Evolutionary conservation across 1,140 invertebrate species (phyloP).

Genomic region (Caenorhabditis elegans): DNA sequence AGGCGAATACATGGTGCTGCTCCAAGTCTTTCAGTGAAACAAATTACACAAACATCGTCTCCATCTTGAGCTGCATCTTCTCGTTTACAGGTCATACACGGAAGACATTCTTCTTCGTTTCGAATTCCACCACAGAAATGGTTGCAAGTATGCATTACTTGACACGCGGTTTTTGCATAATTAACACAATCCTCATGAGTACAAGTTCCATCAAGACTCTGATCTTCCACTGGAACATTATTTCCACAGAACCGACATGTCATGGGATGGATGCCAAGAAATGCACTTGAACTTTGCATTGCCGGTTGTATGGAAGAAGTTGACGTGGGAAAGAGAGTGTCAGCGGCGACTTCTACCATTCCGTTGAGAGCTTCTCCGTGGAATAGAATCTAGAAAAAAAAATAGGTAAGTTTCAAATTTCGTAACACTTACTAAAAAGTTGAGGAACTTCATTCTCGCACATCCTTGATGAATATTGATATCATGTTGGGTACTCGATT

Average conservation of each 20-base stretch:
- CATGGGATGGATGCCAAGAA: conserved; percentile 65
- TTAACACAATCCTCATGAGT: conserved; percentile 87
- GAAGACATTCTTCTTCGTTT: conserved; percentile 80
- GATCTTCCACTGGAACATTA: conserved; percentile 63
- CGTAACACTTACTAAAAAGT: conserved; percentile 46
- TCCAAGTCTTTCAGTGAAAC: conserved; percentile 91
- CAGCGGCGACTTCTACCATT: conserved; percentile 34
- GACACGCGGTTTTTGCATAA: conserved; percentile 76
- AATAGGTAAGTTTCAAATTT: neutral
- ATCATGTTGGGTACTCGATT: conserved; percentile 42
- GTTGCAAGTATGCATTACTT: conserved; percentile 80
- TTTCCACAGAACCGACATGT: conserved; percentile 84
- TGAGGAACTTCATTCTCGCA: conserved; percentile 56
- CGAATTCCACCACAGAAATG: conserved; percentile 88
- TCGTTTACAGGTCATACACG: conserved; percentile 75
- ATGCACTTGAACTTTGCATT: conserved; percentile 1
- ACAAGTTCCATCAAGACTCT: conserved; percentile 84
- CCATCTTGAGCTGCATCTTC: conserved; percentile 77
- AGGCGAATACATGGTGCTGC: conserved; percentile 86
- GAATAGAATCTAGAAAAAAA: conserved; percentile 35
- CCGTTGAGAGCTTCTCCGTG: conserved; percentile 39
- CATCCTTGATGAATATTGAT: conserved; percentile 65
- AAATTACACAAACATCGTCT: conserved; percentile 99
- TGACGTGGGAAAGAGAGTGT: neutral
- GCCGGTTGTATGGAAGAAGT: neutral